Evolutionary conservation across 2,113 vertebrate species (phyloP), one percentile per base, ranked within the genome.

Genomic region (Maccullochella peelii): DNA sequence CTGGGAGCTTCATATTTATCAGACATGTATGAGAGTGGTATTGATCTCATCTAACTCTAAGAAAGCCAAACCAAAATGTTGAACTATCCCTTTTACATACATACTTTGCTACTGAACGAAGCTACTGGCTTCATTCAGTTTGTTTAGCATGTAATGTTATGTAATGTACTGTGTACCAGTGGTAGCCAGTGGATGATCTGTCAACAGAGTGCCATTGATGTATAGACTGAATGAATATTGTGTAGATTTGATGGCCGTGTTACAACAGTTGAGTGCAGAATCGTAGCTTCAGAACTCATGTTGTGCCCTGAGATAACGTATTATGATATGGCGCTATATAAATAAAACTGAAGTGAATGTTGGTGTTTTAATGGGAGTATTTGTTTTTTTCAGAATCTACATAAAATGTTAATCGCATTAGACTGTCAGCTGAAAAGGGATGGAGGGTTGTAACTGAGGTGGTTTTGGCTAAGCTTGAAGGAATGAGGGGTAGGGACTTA

Each of bases 401-500:
- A 36, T 11, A 52, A 27, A 38, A 47, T 0, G 20, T 42, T 5
- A 63, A 59, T 5, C 3, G 33, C 38, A 15, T 23, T 55, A 18
- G 30, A 44, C 33, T 2, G 1, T 49, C 25, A 12, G 50, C 36
- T 57, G 25, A 49, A 21, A 78, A 80, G 63, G 44, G 77, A 70
- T 59, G 50, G 38, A 55, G 73, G 49, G 30, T 73, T 82, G 33
- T 55, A 47, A 63, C 44, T 81, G 30, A 78, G 40, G 73, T 25
- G 30, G 59, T 77, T 33, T 76, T 87, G 52, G 62, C 67, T 50
- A 77, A 84, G 79, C 71, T 86, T 89, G 57, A 80, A 93, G 76
- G 84, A 87, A 59, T 63, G 86, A 74, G 93, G 92, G 88, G 78
- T 82, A 73, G 79, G 91, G 92, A 96, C 95, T 96, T 96, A 96